These are phyloP conservation scores for Philotrypesis tridentata DNA, from an alignment of 1,140 invertebrate species.

Conservation along the genomic window DNA sequence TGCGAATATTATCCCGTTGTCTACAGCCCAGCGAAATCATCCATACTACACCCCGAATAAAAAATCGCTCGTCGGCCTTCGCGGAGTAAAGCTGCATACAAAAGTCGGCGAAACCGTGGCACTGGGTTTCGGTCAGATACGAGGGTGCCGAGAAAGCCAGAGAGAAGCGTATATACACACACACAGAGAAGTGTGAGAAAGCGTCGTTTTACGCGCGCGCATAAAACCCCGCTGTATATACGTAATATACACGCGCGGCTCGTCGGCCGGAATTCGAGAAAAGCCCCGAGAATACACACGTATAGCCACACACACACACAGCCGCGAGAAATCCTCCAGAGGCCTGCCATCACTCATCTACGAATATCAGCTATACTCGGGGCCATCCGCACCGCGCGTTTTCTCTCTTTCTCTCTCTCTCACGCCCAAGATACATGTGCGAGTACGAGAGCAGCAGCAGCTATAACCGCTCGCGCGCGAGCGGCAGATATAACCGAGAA, in stretches of 20 bases:
- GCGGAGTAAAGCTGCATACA: slow-evolving; percentile 12
- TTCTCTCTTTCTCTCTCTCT: not conserved
- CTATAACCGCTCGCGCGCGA: not conserved
- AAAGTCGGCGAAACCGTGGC: slow-evolving; percentile 17
- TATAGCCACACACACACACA: too few relatives aligned
- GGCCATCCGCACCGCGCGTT: slow-evolving; percentile 24
- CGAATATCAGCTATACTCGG: slow-evolving; percentile 46
- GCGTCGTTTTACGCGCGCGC: not conserved
- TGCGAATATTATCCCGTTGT: not conserved
- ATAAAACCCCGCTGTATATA: slow-evolving; percentile 3
- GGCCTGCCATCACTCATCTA: slow-evolving; percentile 57
- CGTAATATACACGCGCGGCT: too few relatives aligned
- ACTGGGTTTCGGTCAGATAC: slow-evolving; percentile 30
- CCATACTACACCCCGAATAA: not conserved
- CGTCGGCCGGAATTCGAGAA: slow-evolving; percentile 35
- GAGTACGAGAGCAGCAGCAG: slow-evolving; percentile 30
- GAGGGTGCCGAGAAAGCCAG: slow-evolving; percentile 7
- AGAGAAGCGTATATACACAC: too few relatives aligned
- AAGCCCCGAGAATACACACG: slow-evolving; percentile 33
- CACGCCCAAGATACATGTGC: not conserved
- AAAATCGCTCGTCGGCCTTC: not conserved
- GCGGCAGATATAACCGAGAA: slow-evolving; percentile 51
- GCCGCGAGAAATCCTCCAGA: slow-evolving; percentile 52
- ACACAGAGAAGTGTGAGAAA: slow-evolving; percentile 2
- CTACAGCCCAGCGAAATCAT: not conserved